phyloP scores from a whole-genome alignment of 2,797 vertebrate species.

The Diceros bicornis region DNA sequence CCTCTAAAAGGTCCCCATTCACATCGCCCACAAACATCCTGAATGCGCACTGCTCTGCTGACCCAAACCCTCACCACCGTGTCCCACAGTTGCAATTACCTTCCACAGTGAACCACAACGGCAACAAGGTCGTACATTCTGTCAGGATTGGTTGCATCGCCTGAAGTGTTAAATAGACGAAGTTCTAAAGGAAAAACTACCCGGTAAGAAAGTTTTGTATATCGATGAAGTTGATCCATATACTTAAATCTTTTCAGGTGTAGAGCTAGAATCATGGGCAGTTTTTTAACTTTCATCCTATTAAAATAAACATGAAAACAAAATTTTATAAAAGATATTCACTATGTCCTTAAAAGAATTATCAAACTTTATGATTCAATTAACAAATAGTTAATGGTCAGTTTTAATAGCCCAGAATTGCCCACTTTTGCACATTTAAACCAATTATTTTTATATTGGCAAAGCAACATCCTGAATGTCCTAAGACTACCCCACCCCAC shows the following conservation, averaged over 20 bases:
- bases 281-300: constrained; percentile 94
- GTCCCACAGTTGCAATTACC: constrained; percentile 83
- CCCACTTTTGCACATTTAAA: neutral
- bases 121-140: constrained; percentile 94
- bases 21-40: neutral
- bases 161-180: constrained; percentile 93
- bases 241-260: constrained; percentile 94
- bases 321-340: constrained; percentile 31
- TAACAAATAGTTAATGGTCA: neutral
- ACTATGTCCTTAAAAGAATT: neutral
- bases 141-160: constrained; percentile 93
- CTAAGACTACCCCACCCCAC: neutral
- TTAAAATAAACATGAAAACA: constrained; percentile 76
- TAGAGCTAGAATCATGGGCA: constrained; percentile 93
- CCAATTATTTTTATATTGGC: neutral
- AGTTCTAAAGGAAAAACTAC: constrained; percentile 94
- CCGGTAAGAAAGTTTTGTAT: constrained; percentile 93
- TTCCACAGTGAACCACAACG: constrained; percentile 94
- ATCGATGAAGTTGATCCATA: constrained; percentile 93
- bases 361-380: neutral
- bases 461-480: neutral
- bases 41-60: rapidly evolving
- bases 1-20: neutral
- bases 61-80: rapidly evolving
- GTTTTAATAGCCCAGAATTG: neutral